These are phyloP conservation scores for Natator depressus DNA, from an alignment of 2,113 vertebrate genomes.

Conservation along the genomic window DNA sequence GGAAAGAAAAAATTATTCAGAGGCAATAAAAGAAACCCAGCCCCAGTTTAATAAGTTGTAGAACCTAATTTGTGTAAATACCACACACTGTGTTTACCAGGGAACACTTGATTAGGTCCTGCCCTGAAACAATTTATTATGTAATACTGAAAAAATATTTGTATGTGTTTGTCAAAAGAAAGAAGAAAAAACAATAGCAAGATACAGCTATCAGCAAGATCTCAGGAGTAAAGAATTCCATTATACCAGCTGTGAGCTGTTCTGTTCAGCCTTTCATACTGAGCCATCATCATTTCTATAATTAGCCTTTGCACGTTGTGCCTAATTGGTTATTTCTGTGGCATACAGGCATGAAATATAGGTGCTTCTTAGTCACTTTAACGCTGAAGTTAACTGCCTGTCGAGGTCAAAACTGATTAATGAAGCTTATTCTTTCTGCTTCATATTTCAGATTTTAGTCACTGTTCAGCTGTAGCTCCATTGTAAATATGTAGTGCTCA, in stretches of 20 bases:
- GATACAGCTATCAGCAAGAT: neutral
- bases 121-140: neutral
- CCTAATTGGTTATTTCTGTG: constrained; percentile 57
- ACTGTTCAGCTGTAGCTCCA: constrained; percentile 52
- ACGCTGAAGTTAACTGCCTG: constrained; percentile 47
- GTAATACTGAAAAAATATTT: neutral
- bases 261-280: constrained; percentile 43
- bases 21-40: neutral
- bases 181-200: constrained; percentile 24
- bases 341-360: constrained; percentile 55
- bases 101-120: fast-evolving
- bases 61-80: fast-evolving
- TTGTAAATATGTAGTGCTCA: constrained; percentile 39
- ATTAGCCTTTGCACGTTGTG: constrained; percentile 37
- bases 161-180: neutral
- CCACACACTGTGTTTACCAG: neutral
- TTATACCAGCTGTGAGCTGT: neutral
- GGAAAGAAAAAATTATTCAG: neutral
- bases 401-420: constrained; percentile 59
- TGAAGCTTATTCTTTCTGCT: constrained; percentile 43
- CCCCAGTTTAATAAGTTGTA: neutral
- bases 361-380: constrained; percentile 45
- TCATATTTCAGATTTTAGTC: constrained; percentile 26
- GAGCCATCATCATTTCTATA: constrained; percentile 34
- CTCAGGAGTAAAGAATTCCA: neutral